Conservation (phyloP, 2,888 invertebrate species). For the Nysson spinosus region DNA sequence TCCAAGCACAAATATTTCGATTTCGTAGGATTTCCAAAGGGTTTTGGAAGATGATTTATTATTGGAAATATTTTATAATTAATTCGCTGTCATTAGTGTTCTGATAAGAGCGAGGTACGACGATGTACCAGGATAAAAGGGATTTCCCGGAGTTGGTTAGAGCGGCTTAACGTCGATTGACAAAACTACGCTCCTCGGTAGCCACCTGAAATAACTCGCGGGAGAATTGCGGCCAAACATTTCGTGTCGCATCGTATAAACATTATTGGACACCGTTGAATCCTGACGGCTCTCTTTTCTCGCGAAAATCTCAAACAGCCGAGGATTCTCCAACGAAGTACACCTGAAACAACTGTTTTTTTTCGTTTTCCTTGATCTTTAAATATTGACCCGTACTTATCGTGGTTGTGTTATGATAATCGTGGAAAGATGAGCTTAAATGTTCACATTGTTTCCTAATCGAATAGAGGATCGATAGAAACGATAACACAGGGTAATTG, state of each 20-base stretch:
- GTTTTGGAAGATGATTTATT: too few species aligned
- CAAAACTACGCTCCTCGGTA: constrained; percentile 60
- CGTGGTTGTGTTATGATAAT: not conserved
- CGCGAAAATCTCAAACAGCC: constrained; percentile 52
- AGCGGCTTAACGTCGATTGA: constrained; percentile 56
- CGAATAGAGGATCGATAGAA: too few species aligned
- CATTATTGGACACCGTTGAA: constrained; percentile 62
- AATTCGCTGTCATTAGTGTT: too few species aligned
- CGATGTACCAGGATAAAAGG: too few species aligned
- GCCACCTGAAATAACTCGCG: constrained; percentile 73
- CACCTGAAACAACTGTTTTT: constrained; percentile 67
- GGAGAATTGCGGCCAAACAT: constrained; percentile 67
- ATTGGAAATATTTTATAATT: too few species aligned
- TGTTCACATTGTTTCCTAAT: not conserved
- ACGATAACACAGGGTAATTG: too few species aligned
- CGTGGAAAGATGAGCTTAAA: not conserved
- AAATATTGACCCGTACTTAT: constrained; percentile 24
- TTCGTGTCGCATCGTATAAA: constrained; percentile 66
- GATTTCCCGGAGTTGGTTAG: constrained; percentile 50
- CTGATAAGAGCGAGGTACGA: too few species aligned
- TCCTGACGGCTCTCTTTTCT: constrained; percentile 49
- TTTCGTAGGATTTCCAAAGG: too few species aligned
- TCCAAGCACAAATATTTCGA: too few species aligned
- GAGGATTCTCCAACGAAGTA: constrained; percentile 31
- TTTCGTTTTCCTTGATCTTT: constrained; percentile 35